These are phyloP conservation scores for Alectoris magna DNA, from an alignment of 2,797 vertebrate genomes.

Conservation along the genomic window DNA sequence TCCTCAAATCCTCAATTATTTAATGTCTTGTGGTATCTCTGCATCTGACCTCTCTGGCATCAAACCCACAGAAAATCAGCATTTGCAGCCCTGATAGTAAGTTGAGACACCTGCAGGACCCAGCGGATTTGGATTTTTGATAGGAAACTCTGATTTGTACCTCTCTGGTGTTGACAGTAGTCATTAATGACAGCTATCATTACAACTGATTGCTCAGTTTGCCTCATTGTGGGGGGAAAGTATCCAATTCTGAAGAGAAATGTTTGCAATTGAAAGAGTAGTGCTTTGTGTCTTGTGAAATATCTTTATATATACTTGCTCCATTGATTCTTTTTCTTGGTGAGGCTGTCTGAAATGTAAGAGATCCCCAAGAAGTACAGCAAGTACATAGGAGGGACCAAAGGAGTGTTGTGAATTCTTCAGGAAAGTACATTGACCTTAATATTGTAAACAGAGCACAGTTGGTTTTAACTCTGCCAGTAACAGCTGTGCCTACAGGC, in stretches of 20 bases:
- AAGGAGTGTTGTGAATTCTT: neutral
- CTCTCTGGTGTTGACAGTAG: neutral
- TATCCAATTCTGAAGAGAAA: neutral
- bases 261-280: neutral
- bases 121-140: neutral
- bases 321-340: neutral
- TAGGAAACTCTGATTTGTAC: neutral
- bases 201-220: neutral
- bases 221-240: neutral
- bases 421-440: neutral
- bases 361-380: neutral
- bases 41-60: neutral
- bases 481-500: neutral
- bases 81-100: neutral
- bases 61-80: neutral
- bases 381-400: neutral
- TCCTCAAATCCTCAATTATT: neutral
- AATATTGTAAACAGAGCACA: neutral
- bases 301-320: neutral
- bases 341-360: neutral
- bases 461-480: neutral
- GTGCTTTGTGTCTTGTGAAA: neutral
- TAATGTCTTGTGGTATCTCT: neutral
- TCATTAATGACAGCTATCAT: neutral
- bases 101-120: neutral